These are phyloP conservation scores for Cephalotes varians DNA, from an alignment of 2,888 invertebrate species.

Conservation along the genomic window DNA sequence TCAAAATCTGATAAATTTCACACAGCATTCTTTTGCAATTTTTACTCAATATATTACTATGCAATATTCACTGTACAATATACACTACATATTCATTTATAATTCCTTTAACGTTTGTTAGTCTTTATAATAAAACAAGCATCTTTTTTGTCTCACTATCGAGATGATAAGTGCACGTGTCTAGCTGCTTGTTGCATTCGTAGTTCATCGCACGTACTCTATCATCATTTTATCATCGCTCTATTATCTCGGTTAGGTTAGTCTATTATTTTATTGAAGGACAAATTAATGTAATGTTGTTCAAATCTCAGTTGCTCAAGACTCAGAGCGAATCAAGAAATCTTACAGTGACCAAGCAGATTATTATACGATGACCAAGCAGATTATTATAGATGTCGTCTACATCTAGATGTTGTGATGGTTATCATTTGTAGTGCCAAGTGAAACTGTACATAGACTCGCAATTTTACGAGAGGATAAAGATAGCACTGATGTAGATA, in stretches of 20 bases:
- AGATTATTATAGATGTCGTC: too few relatives aligned
- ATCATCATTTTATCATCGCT: background rate
- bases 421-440: conserved; percentile 28
- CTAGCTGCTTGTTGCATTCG: background rate
- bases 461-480: conserved; percentile 63
- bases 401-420: background rate
- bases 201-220: background rate
- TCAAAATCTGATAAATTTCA: background rate
- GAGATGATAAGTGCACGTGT: background rate
- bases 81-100: background rate
- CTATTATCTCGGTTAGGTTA: background rate
- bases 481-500: conserved; percentile 58
- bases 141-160: background rate
- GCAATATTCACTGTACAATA: too few relatives aligned
- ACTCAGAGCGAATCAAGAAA: background rate
- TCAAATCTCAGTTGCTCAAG: background rate
- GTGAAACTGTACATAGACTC: conserved; percentile 8
- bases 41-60: background rate
- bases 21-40: background rate
- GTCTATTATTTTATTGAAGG: background rate
- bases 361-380: too few relatives aligned
- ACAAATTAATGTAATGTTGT: background rate
- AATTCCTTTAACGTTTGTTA: background rate
- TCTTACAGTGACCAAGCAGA: conserved; percentile 4
- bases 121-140: background rate